These are phyloP conservation scores for Seriola dumerili DNA, from an alignment of 2,113 vertebrate species.

Conservation along the genomic window DNA sequence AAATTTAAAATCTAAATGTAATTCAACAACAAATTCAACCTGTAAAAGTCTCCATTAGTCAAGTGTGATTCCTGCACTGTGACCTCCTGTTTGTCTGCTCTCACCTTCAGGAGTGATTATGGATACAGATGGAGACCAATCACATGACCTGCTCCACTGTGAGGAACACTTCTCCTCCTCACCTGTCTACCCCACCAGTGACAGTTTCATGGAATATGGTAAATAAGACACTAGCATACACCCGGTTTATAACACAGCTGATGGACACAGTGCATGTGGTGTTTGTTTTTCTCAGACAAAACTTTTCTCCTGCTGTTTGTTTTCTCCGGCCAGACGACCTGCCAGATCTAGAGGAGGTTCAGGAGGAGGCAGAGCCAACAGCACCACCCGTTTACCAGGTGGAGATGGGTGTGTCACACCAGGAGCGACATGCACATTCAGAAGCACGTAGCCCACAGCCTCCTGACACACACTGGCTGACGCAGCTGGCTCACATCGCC, in stretches of 20 bases:
- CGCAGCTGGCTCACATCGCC: conserved; percentile 78
- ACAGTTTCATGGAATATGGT: conserved; percentile 96
- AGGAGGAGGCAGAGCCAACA: conserved; percentile 87
- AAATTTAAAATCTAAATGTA: background rate
- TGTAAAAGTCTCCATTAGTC: background rate
- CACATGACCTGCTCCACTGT: conserved; percentile 90
- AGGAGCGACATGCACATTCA: conserved; percentile 74
- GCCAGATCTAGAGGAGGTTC: conserved; percentile 95
- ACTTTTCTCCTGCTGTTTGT: background rate
- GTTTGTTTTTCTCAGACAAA: background rate
- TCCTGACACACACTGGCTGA: conserved; percentile 74
- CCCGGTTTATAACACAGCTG: background rate
- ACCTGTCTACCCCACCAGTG: conserved; percentile 88
- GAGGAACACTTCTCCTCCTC: conserved; percentile 92
- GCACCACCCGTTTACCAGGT: conserved; percentile 89
- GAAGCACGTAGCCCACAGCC: conserved; percentile 15
- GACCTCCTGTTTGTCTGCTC: background rate
- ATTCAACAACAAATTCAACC: background rate
- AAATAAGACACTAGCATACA: conserved; percentile 42
- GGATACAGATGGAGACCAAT: conserved; percentile 87
- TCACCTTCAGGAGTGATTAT: conserved; percentile 68
- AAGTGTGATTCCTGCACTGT: background rate
- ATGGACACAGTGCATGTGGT: background rate
- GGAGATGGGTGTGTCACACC: conserved; percentile 90
- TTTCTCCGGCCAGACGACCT: conserved; percentile 89